These are phyloP conservation scores for Osmerus mordax DNA, from an alignment of 2,113 vertebrate genomes.

Conservation along the genomic window DNA sequence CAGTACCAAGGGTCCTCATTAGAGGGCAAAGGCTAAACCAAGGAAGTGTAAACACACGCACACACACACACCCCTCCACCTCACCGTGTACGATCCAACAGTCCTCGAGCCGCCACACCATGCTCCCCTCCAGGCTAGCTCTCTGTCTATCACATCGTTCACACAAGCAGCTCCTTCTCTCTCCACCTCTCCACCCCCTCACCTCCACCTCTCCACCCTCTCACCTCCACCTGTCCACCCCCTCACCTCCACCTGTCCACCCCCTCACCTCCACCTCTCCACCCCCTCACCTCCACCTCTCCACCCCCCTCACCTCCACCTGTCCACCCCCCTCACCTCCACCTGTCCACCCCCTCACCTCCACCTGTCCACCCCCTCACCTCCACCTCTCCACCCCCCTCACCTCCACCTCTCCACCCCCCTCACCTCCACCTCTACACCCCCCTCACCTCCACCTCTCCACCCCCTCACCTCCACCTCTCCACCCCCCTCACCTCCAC, in stretches of 20 bases:
- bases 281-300: neutral
- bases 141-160: neutral
- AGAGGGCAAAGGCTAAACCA: slow-evolving; percentile 74
- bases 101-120: neutral
- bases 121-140: neutral
- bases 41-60: slow-evolving; percentile 52
- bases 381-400: too few species aligned
- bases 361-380: too few species aligned
- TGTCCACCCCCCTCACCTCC: too few species aligned
- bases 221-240: neutral
- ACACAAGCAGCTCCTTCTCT: slow-evolving; percentile 3
- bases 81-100: slow-evolving; percentile 20
- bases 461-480: too few species aligned
- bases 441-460: too few species aligned
- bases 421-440: too few species aligned
- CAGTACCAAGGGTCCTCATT: slow-evolving; percentile 68
- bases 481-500: too few species aligned
- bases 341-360: too few species aligned
- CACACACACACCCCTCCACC: neutral
- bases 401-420: too few species aligned
- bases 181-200: neutral
- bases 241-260: slow-evolving; percentile 10
- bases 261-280: slow-evolving; percentile 10
- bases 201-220: neutral
- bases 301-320: too few species aligned